Base-by-base conservation (phyloP, 2,888 invertebrate species). In the Amiota mariae region DNA sequence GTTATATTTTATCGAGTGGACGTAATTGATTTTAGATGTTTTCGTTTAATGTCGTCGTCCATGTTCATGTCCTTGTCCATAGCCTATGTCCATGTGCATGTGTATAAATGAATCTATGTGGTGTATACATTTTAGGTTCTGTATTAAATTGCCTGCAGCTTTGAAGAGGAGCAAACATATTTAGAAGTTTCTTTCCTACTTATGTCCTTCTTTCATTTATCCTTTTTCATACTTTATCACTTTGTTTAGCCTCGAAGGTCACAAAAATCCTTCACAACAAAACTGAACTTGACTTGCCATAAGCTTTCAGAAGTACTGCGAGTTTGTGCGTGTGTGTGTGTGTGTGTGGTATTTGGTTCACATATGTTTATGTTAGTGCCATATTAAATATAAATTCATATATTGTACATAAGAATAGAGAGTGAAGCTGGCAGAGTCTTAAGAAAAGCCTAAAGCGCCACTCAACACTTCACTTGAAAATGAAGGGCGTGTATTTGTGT, bases 21-120 rank as follows among this genome's bases (percentile, higher is more conserved):
- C 78, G 84, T 85, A 85, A 85, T 85, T 87, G 85, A 87, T 86
- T 87, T 87, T 80, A 81, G 85, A 86, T 87, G 84, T 78, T 80
- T 76, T 77, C 80, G 75, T 72, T 80, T 71, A 64, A 48, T 59
- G 66, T 68, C 64, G 36, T 59, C 63, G 51, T 46, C 15, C 15
- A 12, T 64, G 46, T 47, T 24, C 20, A 59, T 24, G 46, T 47
- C 36, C 36, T 6, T 36, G 8, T 6, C 36, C 36, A 36, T 36
- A 6, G 6, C 6, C 13, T n/a, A 47, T 64, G 15, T 64, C 13
- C 2, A 8, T 64, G 47, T 63, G 61, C 12, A 8, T 64, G 47
- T 63, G 61, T 71, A 24, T 71, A 36, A 6, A 36, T 36, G 36
- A 36, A 36, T 36, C 36, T 36, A 49, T 71, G 20, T 71, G 63